Percentiles rank a stretch among this genome's conserved stretches.
Evolutionary conservation across 2,113 vertebrate genomes (phyloP).

Genomic region (Willisornis vidua): DNA sequence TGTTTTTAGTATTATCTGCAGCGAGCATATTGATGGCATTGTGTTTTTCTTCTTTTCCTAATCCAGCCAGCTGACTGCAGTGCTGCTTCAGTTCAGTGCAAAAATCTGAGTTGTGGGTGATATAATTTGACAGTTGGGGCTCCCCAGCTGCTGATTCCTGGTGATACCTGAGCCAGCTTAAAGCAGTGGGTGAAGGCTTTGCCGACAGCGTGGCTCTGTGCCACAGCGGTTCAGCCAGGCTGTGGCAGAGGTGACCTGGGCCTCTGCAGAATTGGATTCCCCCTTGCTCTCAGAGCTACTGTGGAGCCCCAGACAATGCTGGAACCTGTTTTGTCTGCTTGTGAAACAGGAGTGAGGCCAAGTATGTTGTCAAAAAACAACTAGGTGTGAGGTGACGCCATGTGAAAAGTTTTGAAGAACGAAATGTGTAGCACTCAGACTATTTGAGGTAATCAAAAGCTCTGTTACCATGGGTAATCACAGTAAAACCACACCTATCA

Average conservation of each 20-base stretch:
- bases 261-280: not conserved
- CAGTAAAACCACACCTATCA: not conserved
- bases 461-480: not conserved
- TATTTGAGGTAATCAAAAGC: not conserved
- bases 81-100: not conserved
- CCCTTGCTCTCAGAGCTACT: not conserved
- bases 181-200: not conserved
- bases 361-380: not conserved
- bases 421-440: not conserved
- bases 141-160: not conserved
- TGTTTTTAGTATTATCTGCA: not conserved
- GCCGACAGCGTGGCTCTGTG: rapidly evolving
- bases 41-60: not conserved
- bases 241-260: not conserved
- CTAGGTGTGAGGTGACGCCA: not conserved
- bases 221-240: not conserved
- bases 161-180: not conserved
- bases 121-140: no score
- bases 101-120: rapidly evolving
- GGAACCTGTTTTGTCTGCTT: not conserved
- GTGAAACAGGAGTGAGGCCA: not conserved
- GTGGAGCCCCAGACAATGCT: not conserved
- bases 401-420: not conserved
- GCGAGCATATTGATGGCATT: rapidly evolving
- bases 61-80: not conserved